Conservation (phyloP, 1,140 invertebrate genomes). For the Hydropsyche tenuis region DNA sequence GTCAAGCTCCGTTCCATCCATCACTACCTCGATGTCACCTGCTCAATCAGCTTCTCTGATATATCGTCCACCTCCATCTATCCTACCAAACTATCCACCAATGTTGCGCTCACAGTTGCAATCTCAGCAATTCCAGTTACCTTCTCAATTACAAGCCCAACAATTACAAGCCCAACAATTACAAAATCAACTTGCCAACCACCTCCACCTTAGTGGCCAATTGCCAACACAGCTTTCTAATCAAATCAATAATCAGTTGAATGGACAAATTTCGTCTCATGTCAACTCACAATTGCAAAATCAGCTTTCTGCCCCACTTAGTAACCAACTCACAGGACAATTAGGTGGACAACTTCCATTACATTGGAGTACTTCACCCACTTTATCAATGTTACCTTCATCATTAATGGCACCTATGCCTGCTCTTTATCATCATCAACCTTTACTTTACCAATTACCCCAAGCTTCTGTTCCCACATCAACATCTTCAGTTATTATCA, state of each 20-base stretch:
- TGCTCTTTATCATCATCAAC: constrained; percentile 61
- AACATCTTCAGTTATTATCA: constrained; percentile 68
- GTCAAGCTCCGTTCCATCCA: constrained; percentile 20
- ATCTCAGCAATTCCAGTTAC: constrained; percentile 51
- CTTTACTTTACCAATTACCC: constrained; percentile 66
- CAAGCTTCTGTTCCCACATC: constrained; percentile 62
- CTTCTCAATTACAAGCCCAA: constrained; percentile 54
- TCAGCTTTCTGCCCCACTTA: constrained; percentile 53
- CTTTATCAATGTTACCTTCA: constrained; percentile 56
- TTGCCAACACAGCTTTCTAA: constrained; percentile 42
- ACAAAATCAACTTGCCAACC: constrained; percentile 47
- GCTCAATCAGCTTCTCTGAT: constrained; percentile 48
- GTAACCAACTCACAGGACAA: constrained; percentile 49
- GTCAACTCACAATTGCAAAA: constrained; percentile 49
- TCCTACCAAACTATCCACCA: constrained; percentile 45
- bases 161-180: constrained; percentile 55
- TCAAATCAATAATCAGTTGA: constrained; percentile 39
- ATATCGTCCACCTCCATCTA: constrained; percentile 47
- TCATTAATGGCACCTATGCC: constrained; percentile 53
- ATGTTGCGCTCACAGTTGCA: constrained; percentile 45
- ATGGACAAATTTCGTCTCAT: constrained; percentile 30
- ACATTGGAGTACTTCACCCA: constrained; percentile 49
- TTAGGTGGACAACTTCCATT: constrained; percentile 53
- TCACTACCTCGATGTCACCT: constrained; percentile 52
- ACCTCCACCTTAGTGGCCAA: constrained; percentile 50